Evolutionary conservation across 2,797 vertebrate genomes (phyloP), one percentile per base, ranked within the genome.

Genomic region (Phataginus tetradactyla): DNA sequence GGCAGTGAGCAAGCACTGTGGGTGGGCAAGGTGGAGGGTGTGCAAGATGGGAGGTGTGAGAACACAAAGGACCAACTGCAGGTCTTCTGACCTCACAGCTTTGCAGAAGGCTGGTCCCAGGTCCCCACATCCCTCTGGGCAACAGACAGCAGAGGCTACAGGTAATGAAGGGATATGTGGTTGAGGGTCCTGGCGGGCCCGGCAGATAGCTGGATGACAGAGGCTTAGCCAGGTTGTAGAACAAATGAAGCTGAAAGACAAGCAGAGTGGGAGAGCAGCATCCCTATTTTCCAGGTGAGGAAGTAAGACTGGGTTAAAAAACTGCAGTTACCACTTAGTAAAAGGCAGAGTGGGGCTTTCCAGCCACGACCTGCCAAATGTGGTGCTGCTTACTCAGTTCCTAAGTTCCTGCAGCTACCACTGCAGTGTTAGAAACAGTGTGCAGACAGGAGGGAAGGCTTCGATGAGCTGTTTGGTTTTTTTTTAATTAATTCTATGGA

Each of bases 1-100:
- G 51, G 29, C n/a, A 3, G 2, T 0, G 4, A 83, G 39, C 71
- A 80, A 68, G 55, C n/a, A 34, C 32, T 3, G 1, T 29, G 32
- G 68, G 39, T 0, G 2, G 37, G 11, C 5, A 1, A 64, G 29
- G 77, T 10, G 14, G 59, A 59, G 6, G 3, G 5, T 57, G 13
- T 57, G 59, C 2, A 21, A 37, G 81, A n/a, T 63, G 61, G 69
- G 45, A 59, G n/a, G 20, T 0, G 4, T 20, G 77, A 71, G 14
- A 11, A 61, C 8, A 1, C 57, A 15, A 29, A n/a, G 32, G 45
- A 25, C 42, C 57, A n/a, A 34, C 21, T 0, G 21, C 29, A 68
- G 53, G 32, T 42, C 51, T 37, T 49, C 29, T 4, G 49, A 57
- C 39, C 27, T 25, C 39, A 32, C 12, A 57, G 88, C 37, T 88